phyloP scores from a whole-genome alignment of 2,797 vertebrate species.

The Peromyscus attwateri region DNA sequence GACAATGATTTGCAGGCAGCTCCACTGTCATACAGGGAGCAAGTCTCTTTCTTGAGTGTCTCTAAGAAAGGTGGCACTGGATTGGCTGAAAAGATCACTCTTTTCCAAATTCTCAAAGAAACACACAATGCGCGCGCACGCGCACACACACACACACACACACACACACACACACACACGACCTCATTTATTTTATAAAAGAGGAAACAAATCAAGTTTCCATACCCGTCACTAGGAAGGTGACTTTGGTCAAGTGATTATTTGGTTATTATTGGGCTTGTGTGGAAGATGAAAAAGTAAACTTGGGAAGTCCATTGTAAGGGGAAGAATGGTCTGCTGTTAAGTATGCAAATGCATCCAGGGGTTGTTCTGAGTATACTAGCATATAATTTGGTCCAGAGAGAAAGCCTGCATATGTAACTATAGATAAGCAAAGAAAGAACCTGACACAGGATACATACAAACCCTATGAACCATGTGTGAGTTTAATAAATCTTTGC shows the following conservation, averaged over 20 bases:
- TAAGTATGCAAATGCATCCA: background rate
- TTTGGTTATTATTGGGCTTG: constrained; percentile 29
- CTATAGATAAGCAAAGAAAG: background rate
- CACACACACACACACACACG: background rate
- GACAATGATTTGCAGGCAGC: constrained; percentile 54
- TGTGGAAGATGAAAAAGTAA: constrained; percentile 18
- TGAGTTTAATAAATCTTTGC: background rate
- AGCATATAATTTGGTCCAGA: background rate
- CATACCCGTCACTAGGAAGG: constrained; percentile 40
- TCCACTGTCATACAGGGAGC: constrained; percentile 42
- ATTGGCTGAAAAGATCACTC: constrained; percentile 62
- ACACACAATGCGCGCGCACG: background rate
- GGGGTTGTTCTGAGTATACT: background rate
- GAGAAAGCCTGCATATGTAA: background rate
- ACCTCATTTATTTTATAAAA: constrained; percentile 1
- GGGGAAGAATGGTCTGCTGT: background rate
- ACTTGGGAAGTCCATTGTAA: background rate
- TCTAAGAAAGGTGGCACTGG: constrained; percentile 44
- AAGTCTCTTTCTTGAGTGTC: constrained; percentile 57
- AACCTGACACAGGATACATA: background rate
- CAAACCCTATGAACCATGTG: background rate
- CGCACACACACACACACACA: background rate
- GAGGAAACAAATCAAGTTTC: background rate
- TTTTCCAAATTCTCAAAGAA: constrained; percentile 61
- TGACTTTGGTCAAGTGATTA: constrained; percentile 45